A percentile compares a stretch with the other conserved stretches of the same genome.
Evolutionary conservation across 2,797 vertebrate species (phyloP).

Genomic region (Tamandua tetradactyla): DNA sequence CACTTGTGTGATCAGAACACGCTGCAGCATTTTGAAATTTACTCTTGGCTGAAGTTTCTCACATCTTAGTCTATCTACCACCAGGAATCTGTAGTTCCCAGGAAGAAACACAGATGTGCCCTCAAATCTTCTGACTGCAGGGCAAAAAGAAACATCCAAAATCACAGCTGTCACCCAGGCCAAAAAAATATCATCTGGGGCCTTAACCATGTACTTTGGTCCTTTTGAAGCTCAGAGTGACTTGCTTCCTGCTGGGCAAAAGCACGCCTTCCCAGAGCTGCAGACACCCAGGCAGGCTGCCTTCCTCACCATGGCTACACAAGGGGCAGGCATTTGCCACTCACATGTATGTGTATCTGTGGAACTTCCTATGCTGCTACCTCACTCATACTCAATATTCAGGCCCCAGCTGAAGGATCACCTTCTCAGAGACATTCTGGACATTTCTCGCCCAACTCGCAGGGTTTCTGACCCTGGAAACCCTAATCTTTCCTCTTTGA

Average conservation of each 20-base stretch:
- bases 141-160: not conserved
- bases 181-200: not conserved
- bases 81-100: not conserved
- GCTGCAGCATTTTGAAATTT: not conserved
- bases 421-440: not conserved
- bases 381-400: no score
- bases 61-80: not conserved
- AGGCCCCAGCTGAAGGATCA: not conserved
- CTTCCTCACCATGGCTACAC: not conserved
- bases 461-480: not conserved
- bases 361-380: accelerated
- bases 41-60: not conserved
- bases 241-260: not conserved
- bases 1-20: not conserved
- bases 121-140: not conserved
- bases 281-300: not conserved
- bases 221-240: conserved; percentile 4
- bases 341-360: accelerated
- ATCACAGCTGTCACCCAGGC: not conserved
- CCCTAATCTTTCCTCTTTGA: not conserved
- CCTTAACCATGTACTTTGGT: not conserved
- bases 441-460: accelerated
- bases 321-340: accelerated
- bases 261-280: accelerated
- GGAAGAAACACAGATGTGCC: not conserved